phyloP scores from a whole-genome alignment of 2,797 vertebrate species.

The Semotilus atromaculatus region DNA sequence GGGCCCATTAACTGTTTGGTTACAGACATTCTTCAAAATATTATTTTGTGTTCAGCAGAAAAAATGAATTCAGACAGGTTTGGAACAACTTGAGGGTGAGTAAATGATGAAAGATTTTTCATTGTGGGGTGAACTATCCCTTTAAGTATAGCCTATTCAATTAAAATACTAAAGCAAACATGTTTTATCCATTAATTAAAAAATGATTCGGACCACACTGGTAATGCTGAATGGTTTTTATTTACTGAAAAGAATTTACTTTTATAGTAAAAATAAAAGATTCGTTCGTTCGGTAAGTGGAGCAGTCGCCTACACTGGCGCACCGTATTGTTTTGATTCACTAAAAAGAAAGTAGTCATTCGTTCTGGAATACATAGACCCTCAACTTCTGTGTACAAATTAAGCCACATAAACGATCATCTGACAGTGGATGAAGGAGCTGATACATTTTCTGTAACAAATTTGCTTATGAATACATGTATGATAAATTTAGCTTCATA shows the following conservation, averaged over 20 bases:
- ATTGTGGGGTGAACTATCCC: no score
- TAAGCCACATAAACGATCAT: background rate
- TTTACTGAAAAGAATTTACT: background rate
- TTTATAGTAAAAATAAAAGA: background rate
- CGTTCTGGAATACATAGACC: background rate
- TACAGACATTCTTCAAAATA: background rate
- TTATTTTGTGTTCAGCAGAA: no score
- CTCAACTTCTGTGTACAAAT: background rate
- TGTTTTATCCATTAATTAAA: background rate
- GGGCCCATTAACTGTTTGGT: background rate
- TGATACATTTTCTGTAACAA: background rate
- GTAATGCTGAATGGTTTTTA: background rate
- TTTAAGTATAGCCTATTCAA: background rate
- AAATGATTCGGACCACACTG: background rate
- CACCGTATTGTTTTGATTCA: background rate
- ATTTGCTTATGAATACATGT: slow-evolving; percentile 75
- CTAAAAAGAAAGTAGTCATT: background rate
- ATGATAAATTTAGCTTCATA: slow-evolving; percentile 66
- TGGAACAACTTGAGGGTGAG: no score
- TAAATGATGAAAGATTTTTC: no score
- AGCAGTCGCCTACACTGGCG: background rate
- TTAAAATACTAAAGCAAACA: background rate
- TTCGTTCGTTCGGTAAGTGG: background rate
- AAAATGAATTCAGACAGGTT: no score
- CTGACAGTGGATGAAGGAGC: background rate